phyloP scores from a whole-genome alignment of 2,113 vertebrate genomes.

The Odontesthes bonariensis region DNA sequence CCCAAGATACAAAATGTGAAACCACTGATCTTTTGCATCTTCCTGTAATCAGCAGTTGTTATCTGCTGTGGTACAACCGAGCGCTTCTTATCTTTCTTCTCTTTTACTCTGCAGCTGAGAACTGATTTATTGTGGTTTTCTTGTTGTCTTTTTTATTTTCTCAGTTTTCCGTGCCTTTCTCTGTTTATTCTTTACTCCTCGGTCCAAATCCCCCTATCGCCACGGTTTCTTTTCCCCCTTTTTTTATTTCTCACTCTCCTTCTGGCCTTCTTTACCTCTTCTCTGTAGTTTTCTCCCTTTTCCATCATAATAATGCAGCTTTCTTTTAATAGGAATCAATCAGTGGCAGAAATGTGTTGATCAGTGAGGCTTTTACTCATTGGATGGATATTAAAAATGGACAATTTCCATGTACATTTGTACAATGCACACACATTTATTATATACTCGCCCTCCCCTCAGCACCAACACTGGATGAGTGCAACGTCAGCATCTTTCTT shows the following conservation, averaged over 20 bases:
- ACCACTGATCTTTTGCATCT: too few species aligned
- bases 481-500: conserved; percentile 88
- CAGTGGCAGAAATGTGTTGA: conserved; percentile 92
- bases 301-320: conserved; percentile 86
- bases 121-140: too few species aligned
- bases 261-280: neutral
- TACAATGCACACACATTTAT: conserved; percentile 10
- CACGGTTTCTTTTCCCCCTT: neutral
- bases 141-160: too few species aligned
- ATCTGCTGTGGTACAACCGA: too few species aligned
- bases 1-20: too few species aligned
- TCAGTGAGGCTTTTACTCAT: conserved; percentile 83
- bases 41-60: too few species aligned
- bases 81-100: too few species aligned
- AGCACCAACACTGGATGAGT: conserved; percentile 66
- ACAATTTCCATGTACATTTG: conserved; percentile 70
- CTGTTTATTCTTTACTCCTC: too few species aligned
- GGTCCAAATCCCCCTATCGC: too few species aligned
- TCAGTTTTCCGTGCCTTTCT: neutral
- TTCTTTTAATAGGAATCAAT: conserved; percentile 88
- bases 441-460: conserved; percentile 31
- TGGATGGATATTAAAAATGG: conserved; percentile 88
- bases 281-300: too few species aligned
- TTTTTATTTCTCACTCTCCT: neutral
- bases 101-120: too few species aligned